phyloP scores from a whole-genome alignment of 2,888 invertebrate genomes.

The Pristionchus entomophagus region DNA sequence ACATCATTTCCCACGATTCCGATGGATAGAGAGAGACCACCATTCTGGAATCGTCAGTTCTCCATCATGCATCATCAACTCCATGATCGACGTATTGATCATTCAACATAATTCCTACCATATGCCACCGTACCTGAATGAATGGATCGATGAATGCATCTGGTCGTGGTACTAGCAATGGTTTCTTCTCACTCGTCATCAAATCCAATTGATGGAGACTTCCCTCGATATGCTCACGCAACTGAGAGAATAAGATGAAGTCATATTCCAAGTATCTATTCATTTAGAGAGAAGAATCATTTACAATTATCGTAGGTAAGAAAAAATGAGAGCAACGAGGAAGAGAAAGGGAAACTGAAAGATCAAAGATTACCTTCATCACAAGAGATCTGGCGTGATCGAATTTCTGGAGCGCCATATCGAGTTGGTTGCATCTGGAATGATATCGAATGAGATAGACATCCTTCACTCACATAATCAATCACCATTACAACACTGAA shows the following conservation, averaged over 20 bases:
- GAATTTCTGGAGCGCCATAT: conserved; percentile 3
- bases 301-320: background rate
- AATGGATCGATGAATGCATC: conserved; percentile 30
- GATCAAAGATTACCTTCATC: background rate
- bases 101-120: background rate
- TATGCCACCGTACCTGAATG: conserved; percentile 23
- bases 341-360: no score
- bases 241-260: background rate
- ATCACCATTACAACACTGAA: no score
- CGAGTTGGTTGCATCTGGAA: conserved; percentile 21
- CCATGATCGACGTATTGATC: background rate
- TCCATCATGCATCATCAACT: background rate
- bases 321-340: background rate
- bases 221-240: background rate
- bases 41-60: background rate
- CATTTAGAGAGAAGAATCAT: background rate
- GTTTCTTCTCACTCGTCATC: background rate
- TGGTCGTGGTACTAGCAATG: background rate
- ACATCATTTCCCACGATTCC: conserved; percentile 36
- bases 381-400: background rate
- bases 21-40: conserved; percentile 37
- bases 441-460: no score
- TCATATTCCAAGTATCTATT: no score
- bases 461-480: no score
- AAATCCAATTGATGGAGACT: background rate